Evolutionary conservation across 2,797 vertebrate genomes (phyloP).

Genomic region (Balearica regulorum): DNA sequence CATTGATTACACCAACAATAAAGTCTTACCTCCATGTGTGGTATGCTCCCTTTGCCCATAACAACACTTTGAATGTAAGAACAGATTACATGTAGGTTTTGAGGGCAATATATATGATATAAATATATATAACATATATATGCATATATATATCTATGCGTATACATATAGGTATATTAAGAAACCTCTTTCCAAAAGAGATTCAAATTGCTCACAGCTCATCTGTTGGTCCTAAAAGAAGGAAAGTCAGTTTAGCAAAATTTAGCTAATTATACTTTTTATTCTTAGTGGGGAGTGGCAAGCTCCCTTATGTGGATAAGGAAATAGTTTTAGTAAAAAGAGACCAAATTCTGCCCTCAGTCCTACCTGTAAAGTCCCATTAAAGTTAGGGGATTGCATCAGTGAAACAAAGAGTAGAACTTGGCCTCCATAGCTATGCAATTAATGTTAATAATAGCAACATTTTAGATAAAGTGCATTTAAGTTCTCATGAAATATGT

Average conservation of each 20-base stretch:
- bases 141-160: fast-evolving
- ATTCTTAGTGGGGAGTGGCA: neutral
- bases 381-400: neutral
- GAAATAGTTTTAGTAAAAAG: neutral
- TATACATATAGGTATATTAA: neutral
- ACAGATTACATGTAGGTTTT: neutral
- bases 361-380: neutral
- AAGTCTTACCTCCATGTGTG: neutral
- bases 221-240: neutral
- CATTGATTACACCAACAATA: neutral
- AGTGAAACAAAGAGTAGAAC: neutral
- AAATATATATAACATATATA: neutral
- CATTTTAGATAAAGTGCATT: neutral
- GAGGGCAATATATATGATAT: neutral
- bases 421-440: neutral
- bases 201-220: neutral
- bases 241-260: neutral
- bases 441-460: neutral
- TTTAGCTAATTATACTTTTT: neutral
- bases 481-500: neutral
- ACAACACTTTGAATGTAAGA: neutral
- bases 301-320: neutral
- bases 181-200: neutral
- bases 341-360: neutral
- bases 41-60: neutral